Conservation (phyloP, 2,113 vertebrate species). For the Bungarus multicinctus region DNA sequence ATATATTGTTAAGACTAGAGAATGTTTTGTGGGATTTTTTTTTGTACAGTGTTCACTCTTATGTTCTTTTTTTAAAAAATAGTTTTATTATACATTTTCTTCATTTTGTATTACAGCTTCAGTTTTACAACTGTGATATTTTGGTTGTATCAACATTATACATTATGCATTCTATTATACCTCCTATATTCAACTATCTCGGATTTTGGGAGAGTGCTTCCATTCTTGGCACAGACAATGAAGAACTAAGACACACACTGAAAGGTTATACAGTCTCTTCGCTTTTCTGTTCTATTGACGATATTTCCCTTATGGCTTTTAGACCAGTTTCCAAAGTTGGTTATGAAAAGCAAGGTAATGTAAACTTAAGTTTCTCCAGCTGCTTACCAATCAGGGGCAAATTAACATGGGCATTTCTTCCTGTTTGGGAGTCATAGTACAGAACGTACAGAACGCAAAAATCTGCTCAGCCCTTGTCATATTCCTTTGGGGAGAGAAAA, state of each 20-base stretch:
- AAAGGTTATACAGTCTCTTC: slow-evolving; percentile 24
- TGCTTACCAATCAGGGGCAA: slow-evolving; percentile 47
- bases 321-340: slow-evolving; percentile 34
- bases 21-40: background rate
- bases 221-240: background rate
- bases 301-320: slow-evolving; percentile 15
- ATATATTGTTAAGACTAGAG: background rate
- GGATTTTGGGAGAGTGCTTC: background rate
- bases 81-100: no score
- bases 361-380: slow-evolving; percentile 52
- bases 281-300: slow-evolving; percentile 49
- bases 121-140: no score
- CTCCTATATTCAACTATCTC: no score
- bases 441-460: background rate
- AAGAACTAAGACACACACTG: slow-evolving; percentile 4
- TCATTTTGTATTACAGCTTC: no score
- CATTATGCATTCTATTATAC: no score
- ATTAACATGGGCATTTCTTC: slow-evolving; percentile 26
- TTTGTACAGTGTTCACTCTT: background rate
- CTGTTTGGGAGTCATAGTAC: slow-evolving; percentile 21
- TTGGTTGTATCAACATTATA: no score
- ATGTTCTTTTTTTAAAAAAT: background rate
- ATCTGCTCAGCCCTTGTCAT: background rate
- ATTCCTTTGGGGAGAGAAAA: background rate
- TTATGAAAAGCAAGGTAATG: slow-evolving; percentile 49